Evolutionary conservation across 1,140 invertebrate species (phyloP).

Genomic region (Musca vetustissima): DNA sequence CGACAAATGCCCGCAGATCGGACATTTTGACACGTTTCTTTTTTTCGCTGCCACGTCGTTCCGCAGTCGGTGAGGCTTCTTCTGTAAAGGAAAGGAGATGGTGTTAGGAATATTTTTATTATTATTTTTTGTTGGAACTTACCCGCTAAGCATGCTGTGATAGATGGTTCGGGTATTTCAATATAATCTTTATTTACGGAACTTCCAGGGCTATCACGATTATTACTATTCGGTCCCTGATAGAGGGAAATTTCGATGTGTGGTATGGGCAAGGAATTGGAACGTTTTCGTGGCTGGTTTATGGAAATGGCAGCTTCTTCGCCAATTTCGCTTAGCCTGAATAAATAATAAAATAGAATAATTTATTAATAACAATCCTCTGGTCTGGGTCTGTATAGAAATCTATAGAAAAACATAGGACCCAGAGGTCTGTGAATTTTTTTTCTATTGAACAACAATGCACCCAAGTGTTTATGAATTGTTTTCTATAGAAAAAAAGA

Average conservation of each 20-base stretch:
- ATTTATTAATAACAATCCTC: too few relatives aligned
- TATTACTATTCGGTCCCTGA: slow-evolving; percentile 72
- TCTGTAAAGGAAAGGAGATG: slow-evolving; percentile 55
- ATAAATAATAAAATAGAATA: too few relatives aligned
- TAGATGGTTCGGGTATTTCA: slow-evolving; percentile 66
- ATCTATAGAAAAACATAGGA: too few relatives aligned
- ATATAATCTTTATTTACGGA: slow-evolving; percentile 70
- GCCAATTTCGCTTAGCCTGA: slow-evolving; percentile 76
- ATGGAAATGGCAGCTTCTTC: slow-evolving; percentile 74
- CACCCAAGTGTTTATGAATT: too few relatives aligned
- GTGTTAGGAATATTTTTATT: neutral
- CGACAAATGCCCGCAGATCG: slow-evolving; percentile 85
- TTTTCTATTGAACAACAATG: too few relatives aligned
- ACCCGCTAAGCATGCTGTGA: slow-evolving; percentile 41
- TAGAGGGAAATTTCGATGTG: slow-evolving; percentile 88
- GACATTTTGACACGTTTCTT: slow-evolving; percentile 88
- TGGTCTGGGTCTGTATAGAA: too few relatives aligned
- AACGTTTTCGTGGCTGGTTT: slow-evolving; percentile 76
- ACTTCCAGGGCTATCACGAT: slow-evolving; percentile 59
- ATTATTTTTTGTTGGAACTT: slow-evolving; percentile 3
- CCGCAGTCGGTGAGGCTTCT: slow-evolving; percentile 59
- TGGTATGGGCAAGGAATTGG: slow-evolving; percentile 90
- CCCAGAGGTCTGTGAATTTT: too few relatives aligned
- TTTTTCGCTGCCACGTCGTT: slow-evolving; percentile 78
- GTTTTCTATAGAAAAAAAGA: too few relatives aligned